Base-by-base conservation (phyloP, 2,113 vertebrate genomes). In the Ornithorhynchus anatinus region DNA sequence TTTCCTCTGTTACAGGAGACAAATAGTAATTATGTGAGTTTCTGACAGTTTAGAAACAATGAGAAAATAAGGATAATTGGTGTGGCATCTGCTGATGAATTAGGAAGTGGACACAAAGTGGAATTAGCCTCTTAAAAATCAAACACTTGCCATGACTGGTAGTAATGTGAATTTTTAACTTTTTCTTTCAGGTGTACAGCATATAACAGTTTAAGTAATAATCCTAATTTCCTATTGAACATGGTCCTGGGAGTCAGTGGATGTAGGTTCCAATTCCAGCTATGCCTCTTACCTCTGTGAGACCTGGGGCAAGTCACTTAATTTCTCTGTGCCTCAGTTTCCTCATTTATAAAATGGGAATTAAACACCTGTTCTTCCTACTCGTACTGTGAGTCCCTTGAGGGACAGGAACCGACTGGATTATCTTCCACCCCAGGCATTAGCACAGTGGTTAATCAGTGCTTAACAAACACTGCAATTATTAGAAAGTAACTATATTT, bases 1-100 rank as follows among this genome's bases (percentile, higher is more conserved):
- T 82, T 86, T 62, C 77, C 81, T 81, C 77, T 82, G 4, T 82
- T 72, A 69, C 52, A 68, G 75, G 77, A 80, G 82, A 90, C 44
- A 81, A 86, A 82, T 74, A 63, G 6, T 90, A 84, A 89, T 88
- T 80, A 57, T 75, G 23, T 38, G 61, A 72, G 52, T 48, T 77
- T 60, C 62, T 85, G 78, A 72, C 71, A 12, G 79, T 80, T 38
- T 58, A 40, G 71, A 88, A 83, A 79, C 87, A 89, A 71, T 72
- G 84, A 88, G 87, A 88, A 89, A 89, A 88, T 53, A 81, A 59
- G 79, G 40, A 35, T 84, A 82, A 92, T 86, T 86, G 82, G n/a
- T 76, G 72, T 16, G 39, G 86, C 82, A 69, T 89, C 89, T 90
- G 83, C 86, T 77, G 66, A 59, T 7, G 69, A 71, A 45, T 65